Evolutionary conservation across 2,113 vertebrate genomes (phyloP), one percentile per base, ranked within the genome.

Genomic region (Herpetotheres cachinnans): DNA sequence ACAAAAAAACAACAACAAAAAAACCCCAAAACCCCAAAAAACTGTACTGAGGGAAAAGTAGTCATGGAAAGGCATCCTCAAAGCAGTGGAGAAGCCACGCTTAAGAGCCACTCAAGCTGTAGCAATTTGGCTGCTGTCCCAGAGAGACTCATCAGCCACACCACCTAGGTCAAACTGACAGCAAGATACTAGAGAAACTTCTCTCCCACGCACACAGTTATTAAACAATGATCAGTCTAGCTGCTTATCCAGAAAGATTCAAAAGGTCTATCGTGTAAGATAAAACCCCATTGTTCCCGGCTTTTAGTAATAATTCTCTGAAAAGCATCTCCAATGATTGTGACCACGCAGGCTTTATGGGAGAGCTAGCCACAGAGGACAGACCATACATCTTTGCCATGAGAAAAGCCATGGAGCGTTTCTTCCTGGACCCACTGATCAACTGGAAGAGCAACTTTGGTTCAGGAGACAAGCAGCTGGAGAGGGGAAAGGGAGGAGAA

Each of bases 141-240:
- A 98, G 98, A 98, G 98, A 81, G 98, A 98, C 97, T 98, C 98
- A 65, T 98, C 98, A 89, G 98, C 98, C 20, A 94, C 97, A 96
- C 96, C 98, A 92, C 98, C 97, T n/a, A 98, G 95, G 94, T 98
- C 98, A 95, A 98, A 98, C 98, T 97, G 98, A 89, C 97, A 96
- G 84, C 95, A 73, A 97, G 89, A 87, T 93, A 96, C 4, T 12
- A 62, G 62, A 88, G 82, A 89, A 95, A 85, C 58, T 72, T 55
- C 85, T 74, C 78, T 79, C 94, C 50, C 91, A 94, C 1, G 1
- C 66, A 38, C 46, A 26, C 8, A 52, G 61, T 69, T 79, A 44
- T 29, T 76, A 70, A 90, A 87, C 79, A 95, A 63, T 32, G 61
- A 74, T 69, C 82, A 74, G 42, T 47, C 52, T 73, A 81, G 49